phyloP scores from a whole-genome alignment of 2,113 vertebrate genomes.

The Coptodon rendalli region DNA sequence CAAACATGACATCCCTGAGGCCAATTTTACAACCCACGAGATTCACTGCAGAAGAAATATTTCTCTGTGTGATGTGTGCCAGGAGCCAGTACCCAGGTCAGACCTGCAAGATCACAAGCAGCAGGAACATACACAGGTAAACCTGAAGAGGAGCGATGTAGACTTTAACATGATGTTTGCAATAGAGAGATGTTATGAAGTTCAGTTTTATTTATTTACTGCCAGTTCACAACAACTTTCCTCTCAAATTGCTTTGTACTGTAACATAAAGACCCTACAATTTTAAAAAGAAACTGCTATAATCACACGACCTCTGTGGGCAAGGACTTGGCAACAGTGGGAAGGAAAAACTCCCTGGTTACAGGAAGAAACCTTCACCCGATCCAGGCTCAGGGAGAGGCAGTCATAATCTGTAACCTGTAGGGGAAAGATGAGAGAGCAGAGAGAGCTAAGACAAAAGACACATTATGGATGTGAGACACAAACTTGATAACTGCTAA shows the following conservation, averaged over 20 bases:
- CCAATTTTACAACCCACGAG: constrained; percentile 92
- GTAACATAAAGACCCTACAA: neutral
- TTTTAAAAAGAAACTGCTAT: neutral
- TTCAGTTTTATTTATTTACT: neutral
- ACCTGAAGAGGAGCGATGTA: neutral
- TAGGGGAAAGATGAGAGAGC: neutral
- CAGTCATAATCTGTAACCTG: neutral
- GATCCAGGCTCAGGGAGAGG: neutral
- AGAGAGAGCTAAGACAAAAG: neutral
- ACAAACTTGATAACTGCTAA: neutral
- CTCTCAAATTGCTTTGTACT: neutral
- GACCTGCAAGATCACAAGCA: constrained; percentile 84
- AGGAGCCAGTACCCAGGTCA: constrained; percentile 83
- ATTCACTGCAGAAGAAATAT: constrained; percentile 93
- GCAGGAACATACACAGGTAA: constrained; percentile 83
- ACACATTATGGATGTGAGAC: neutral
- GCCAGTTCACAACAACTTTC: neutral
- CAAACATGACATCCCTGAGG: constrained; percentile 87
- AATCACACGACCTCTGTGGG: neutral
- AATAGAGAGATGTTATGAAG: neutral
- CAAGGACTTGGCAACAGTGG: neutral
- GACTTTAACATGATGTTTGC: neutral
- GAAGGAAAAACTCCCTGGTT: neutral
- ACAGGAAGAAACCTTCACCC: neutral
- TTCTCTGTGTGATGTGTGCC: constrained; percentile 81